Base-by-base conservation (phyloP, 2,113 vertebrate genomes). In the Cynocephalus volans region DNA sequence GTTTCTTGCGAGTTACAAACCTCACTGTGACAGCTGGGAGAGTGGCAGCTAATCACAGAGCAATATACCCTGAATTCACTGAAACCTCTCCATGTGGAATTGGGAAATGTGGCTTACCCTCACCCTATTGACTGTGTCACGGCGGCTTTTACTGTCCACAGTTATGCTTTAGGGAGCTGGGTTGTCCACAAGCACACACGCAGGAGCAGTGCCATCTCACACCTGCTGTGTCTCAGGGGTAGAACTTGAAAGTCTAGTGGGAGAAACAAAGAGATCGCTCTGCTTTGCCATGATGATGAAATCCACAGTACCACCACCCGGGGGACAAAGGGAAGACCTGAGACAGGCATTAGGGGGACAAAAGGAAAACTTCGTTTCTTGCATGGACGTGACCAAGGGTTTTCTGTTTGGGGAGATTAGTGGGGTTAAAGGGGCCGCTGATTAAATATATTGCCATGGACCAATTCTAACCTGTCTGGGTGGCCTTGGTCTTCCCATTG, bases 31-130 rank as follows among this genome's bases (percentile, higher is more conserved):
- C 76, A 64, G 7, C 87, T 62, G 64, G 87, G 58, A 86, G 92
- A 58, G 50, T 60, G 72, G 73, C 97, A 89, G 89, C 79, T 86
- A n/a, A 48, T 92, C 77, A 9, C 86, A 79, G 64, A 93, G 65
- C 67, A 11, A 3, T 31, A 15, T 4, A 7, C 12, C 23, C 52
- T 69, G 86, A 60, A 17, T 48, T 86, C 52, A 12, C 58, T 2
- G 62, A 28, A 81, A 52, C 17, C 28, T 50, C 64, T 60, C 33
- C 41, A 2, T 50, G 75, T 60, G 36, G 62, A 26, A 64, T 0
- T 76, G 62, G 75, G 64, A 93, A 65, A 28, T 58, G 28, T 14
- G 58, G 48, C 93, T 58, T 4, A 1, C 17, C 11, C 36, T 58
- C 10, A 1, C 31, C 41, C 10, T 62, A 4, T 1, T 18, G 54